Evolutionary conservation across 2,113 vertebrate species (phyloP), one percentile per base, ranked within the genome.

Genomic region (Thomomys bottae): DNA sequence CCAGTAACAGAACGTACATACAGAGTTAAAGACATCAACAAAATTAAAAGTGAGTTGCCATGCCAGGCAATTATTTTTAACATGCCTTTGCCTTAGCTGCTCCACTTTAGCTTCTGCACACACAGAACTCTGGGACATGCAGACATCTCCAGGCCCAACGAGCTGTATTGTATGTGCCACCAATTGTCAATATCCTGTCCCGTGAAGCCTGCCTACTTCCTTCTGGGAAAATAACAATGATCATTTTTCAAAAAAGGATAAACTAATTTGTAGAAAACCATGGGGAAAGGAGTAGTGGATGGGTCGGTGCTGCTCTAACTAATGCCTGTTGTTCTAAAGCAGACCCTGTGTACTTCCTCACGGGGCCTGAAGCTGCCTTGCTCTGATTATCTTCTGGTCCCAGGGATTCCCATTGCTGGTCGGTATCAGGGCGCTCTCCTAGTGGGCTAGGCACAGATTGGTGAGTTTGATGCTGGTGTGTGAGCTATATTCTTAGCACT

Each of bases 81-180:
- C n/a, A n/a, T n/a, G n/a, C n/a, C n/a, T n/a, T n/a, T n/a, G n/a
- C n/a, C n/a, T n/a, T n/a, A n/a, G n/a, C n/a, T n/a, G n/a, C n/a
- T n/a, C 92, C 87, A 30, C 88, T 84, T 76, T 93, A 91, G 95
- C 91, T 89, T 90, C 78, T 49, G 88, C 92, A 94, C 77, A 92
- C 87, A 67, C 34, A 57, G 73, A 15, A 38, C 10, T 75, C 87
- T 80, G 26, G 57, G 91, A 36, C 79, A 70, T 77, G 87, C 71
- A 18, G 77, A 91, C 86, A 93, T 38, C 82, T 54, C 42, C 0
- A 6, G 61, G 90, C 61, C 83, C 67, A 87, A 54, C 78, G 81
- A 90, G 57, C 89, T 95, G 94, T 91, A 88, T 94, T 45, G 94
- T 96, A 92, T 5, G 26, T 49, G 80, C 87, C 59, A n/a, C n/a